Evolutionary conservation across 2,113 vertebrate genomes (phyloP).

Genomic region (Apeltes quadracus): DNA sequence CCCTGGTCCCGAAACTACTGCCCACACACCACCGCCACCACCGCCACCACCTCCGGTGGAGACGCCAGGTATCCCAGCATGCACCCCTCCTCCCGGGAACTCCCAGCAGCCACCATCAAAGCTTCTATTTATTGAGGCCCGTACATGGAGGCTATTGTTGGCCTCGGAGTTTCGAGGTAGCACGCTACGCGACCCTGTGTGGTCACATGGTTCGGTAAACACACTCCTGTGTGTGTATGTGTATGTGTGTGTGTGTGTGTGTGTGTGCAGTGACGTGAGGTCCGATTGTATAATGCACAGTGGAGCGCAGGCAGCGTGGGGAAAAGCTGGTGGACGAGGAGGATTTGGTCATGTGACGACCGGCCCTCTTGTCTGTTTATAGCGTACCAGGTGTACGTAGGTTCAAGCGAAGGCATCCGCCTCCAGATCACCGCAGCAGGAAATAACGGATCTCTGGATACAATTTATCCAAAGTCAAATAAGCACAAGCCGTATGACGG

Average conservation of each 20-base stretch:
- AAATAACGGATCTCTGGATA: background rate
- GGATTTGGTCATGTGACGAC: slow-evolving; percentile 1
- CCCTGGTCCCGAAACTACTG: slow-evolving; percentile 47
- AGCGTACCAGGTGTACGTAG: background rate
- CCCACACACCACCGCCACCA: slow-evolving; percentile 62
- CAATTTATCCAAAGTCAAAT: background rate
- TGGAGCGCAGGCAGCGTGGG: slow-evolving; percentile 34
- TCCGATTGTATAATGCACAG: slow-evolving; percentile 46
- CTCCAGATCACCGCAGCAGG: background rate
- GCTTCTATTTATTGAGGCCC: slow-evolving; percentile 79
- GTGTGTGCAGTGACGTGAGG: slow-evolving; percentile 45
- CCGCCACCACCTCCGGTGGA: slow-evolving; percentile 54
- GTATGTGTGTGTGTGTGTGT: slow-evolving; percentile 44
- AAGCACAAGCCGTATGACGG: too few species aligned
- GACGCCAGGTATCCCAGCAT: slow-evolving; percentile 78
- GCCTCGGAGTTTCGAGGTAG: slow-evolving; percentile 42
- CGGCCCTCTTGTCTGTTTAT: background rate
- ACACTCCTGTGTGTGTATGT: slow-evolving; percentile 45
- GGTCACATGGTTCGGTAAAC: slow-evolving; percentile 71
- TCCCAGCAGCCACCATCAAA: slow-evolving; percentile 78
- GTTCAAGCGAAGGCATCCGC: background rate
- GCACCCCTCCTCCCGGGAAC: slow-evolving; percentile 69
- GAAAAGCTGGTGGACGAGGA: slow-evolving; percentile 20
- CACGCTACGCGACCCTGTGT: slow-evolving; percentile 62
- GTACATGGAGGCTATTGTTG: slow-evolving; percentile 75